These are phyloP conservation scores for Plectropomus leopardus DNA, from an alignment of 2,113 vertebrate genomes.

Conservation along the genomic window DNA sequence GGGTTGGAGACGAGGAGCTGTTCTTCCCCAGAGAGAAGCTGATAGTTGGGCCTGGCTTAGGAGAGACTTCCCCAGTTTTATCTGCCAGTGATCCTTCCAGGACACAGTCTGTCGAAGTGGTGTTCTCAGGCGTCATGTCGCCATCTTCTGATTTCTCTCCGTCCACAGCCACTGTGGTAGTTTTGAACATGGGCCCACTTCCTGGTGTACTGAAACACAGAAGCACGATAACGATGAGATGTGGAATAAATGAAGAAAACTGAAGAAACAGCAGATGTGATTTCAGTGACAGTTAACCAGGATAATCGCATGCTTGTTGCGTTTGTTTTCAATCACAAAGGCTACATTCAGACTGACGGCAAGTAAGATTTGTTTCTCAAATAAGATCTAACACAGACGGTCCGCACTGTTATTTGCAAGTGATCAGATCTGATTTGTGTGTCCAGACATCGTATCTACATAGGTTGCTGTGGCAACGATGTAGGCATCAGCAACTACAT, in stretches of 20 bases:
- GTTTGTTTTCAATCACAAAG: background rate
- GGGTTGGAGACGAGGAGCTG: slow-evolving; percentile 83
- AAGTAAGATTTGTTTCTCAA: no score
- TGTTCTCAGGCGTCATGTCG: slow-evolving; percentile 73
- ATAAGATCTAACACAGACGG: no score
- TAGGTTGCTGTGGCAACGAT: no score
- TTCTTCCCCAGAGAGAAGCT: slow-evolving; percentile 90
- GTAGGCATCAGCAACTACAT: no score
- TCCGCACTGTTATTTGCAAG: no score
- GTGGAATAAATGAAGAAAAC: background rate
- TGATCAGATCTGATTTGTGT: no score
- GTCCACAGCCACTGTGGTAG: slow-evolving; percentile 95
- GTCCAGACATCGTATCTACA: no score
- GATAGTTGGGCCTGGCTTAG: slow-evolving; percentile 81
- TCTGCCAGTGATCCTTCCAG: slow-evolving; percentile 69
- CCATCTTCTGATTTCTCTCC: slow-evolving; percentile 90
- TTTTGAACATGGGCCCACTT: slow-evolving; percentile 98
- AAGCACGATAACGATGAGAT: slow-evolving; percentile 14
- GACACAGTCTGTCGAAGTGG: slow-evolving; percentile 58
- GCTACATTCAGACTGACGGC: no score
- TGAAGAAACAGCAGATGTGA: background rate
- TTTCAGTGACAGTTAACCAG: background rate
- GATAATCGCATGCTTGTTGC: background rate
- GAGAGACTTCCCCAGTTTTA: slow-evolving; percentile 62
- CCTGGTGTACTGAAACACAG: slow-evolving; percentile 89